These are phyloP conservation scores for Buceros bicornis DNA, from an alignment of 2,797 vertebrate genomes.

Conservation along the genomic window DNA sequence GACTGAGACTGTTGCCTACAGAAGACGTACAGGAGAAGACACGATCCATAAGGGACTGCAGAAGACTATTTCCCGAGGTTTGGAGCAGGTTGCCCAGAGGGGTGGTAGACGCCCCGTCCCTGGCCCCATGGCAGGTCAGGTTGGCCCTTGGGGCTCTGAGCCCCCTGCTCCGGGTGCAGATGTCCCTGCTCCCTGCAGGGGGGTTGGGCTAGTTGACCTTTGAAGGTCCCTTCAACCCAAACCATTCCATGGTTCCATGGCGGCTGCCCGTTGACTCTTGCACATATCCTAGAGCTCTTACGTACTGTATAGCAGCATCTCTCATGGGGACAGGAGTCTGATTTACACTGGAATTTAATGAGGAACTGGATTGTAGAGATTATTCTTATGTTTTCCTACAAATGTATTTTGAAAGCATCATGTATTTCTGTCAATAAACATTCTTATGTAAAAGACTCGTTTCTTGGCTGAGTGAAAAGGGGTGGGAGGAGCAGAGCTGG, in stretches of 20 bases:
- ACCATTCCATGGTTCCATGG: neutral
- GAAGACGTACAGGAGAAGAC: neutral
- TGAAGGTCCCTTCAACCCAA: neutral
- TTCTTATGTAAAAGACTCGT: slow-evolving; percentile 57
- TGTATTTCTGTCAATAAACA: slow-evolving; percentile 82
- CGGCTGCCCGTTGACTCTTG: neutral
- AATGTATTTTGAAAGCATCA: slow-evolving; percentile 84
- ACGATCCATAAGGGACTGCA: neutral
- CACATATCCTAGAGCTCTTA: slow-evolving; percentile 23
- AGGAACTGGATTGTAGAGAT: slow-evolving; percentile 82
- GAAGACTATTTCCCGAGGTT: neutral
- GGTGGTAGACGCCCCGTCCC: neutral
- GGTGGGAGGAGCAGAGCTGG: neutral
- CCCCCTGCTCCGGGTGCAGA: neutral
- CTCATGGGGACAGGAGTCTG: slow-evolving; percentile 83
- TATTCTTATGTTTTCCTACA: slow-evolving; percentile 84
- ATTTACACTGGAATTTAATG: slow-evolving; percentile 84
- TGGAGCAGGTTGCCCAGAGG: neutral
- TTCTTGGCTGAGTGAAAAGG: neutral
- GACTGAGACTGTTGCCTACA: slow-evolving; percentile 17
- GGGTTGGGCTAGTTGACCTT: neutral
- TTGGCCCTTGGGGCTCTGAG: neutral
- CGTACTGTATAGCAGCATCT: slow-evolving; percentile 45
- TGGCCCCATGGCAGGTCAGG: neutral
- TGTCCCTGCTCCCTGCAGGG: neutral